A percentile compares a stretch with the other conserved stretches of the same genome.
Conservation (phyloP, 2,888 invertebrate genomes). For the Lithosia quadra region DNA sequence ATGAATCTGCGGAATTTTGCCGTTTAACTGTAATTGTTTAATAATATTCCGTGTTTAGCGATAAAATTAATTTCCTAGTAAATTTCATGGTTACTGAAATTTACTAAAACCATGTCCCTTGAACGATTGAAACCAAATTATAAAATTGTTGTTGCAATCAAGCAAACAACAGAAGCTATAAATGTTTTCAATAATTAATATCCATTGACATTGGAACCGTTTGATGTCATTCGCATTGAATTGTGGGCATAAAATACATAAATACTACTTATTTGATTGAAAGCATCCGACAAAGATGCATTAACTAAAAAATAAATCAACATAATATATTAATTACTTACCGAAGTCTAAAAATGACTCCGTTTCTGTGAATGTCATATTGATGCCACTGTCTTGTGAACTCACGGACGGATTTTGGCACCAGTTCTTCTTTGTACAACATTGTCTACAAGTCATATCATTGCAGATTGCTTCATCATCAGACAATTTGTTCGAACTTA, state of each 20-base stretch:
- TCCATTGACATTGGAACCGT: slow-evolving; percentile 38
- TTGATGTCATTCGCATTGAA: slow-evolving; percentile 24
- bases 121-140: not conserved
- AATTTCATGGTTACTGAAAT: not conserved
- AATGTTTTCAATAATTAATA: slow-evolving; percentile 31
- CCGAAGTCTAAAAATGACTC: slow-evolving; percentile 86
- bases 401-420: slow-evolving; percentile 90
- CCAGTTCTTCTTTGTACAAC: slow-evolving; percentile 86
- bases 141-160: not conserved
- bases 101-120: not conserved
- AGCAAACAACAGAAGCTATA: slow-evolving; percentile 32
- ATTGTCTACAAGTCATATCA: slow-evolving; percentile 81
- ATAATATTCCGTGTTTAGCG: not conserved
- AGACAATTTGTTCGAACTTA: slow-evolving; percentile 85
- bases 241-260: slow-evolving; percentile 28
- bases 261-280: slow-evolving; percentile 20
- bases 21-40: slow-evolving; percentile 68
- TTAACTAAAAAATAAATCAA: slow-evolving; percentile 19
- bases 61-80: not conserved
- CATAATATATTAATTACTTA: slow-evolving; percentile 56
- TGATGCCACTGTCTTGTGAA: slow-evolving; percentile 93
- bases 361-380: slow-evolving; percentile 90
- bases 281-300: slow-evolving; percentile 23
- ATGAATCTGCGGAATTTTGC: slow-evolving; percentile 72
- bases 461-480: slow-evolving; percentile 86